These are phyloP conservation scores for Lithophane leautieri DNA, from an alignment of 2,888 invertebrate genomes.

Conservation along the genomic window DNA sequence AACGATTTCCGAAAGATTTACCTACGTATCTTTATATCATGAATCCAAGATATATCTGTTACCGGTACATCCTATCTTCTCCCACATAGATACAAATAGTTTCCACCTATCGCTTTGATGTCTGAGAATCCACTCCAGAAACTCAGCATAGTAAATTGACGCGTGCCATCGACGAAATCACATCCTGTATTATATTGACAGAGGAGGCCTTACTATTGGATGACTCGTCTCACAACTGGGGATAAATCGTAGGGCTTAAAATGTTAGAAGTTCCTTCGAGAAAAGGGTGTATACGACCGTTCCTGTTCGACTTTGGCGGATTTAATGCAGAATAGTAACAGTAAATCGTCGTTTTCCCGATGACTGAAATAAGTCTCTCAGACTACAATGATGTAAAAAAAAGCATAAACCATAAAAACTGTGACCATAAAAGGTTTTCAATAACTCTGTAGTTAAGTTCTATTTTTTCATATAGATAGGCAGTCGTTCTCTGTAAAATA, in stretches of 20 bases:
- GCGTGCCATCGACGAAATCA: slow-evolving; percentile 74
- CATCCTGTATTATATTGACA: slow-evolving; percentile 81
- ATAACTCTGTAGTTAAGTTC: neutral
- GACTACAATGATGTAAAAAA: neutral
- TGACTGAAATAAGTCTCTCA: neutral
- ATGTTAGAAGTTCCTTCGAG: neutral
- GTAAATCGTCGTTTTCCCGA: neutral
- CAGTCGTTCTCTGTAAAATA: neutral
- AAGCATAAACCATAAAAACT: no score
- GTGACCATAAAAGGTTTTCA: no score
- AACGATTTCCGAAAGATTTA: no score
- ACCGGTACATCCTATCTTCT: neutral
- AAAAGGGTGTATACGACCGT: neutral
- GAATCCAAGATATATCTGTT: neutral
- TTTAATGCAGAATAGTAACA: neutral
- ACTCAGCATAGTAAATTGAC: slow-evolving; percentile 68
- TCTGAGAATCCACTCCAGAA: slow-evolving; percentile 62
- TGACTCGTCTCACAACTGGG: slow-evolving; percentile 18
- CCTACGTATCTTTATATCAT: neutral
- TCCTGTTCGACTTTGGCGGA: no score
- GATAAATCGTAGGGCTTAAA: no score
- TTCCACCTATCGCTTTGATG: slow-evolving; percentile 53
- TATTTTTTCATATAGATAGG: neutral
- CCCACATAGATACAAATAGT: slow-evolving; percentile 31
- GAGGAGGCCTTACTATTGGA: slow-evolving; percentile 62